These are phyloP conservation scores for Cosmorhoe ocellata DNA, from an alignment of 2,888 invertebrate genomes.

Conservation along the genomic window DNA sequence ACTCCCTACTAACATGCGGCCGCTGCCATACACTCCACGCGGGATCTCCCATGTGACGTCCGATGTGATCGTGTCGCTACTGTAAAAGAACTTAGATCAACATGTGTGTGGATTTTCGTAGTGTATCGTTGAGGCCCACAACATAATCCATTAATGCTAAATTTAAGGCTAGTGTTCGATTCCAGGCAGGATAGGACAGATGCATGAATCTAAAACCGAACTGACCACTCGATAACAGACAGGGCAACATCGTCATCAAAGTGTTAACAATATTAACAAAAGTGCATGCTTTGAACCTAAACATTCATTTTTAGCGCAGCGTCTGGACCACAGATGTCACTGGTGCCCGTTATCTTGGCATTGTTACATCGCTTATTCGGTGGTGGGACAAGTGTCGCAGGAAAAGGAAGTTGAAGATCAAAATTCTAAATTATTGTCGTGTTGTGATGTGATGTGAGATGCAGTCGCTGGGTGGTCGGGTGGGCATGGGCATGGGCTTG, in stretches of 20 bases:
- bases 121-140: conserved; percentile 64
- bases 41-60: conserved; percentile 36
- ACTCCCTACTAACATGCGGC: conserved; percentile 74
- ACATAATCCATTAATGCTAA: conserved; percentile 75
- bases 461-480: conserved; percentile 18
- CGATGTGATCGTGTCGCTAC: conserved; percentile 28
- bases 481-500: conserved; percentile 12
- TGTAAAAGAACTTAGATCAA: conserved; percentile 16
- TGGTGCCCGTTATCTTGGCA: conserved; percentile 29
- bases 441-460: conserved; percentile 21
- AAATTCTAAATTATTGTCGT: conserved; percentile 22
- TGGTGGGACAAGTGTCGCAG: conserved; percentile 33
- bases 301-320: conserved; percentile 44
- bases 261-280: conserved; percentile 69
- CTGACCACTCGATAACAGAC: conserved; percentile 37
- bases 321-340: conserved; percentile 34
- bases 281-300: conserved; percentile 62
- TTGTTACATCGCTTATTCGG: conserved; percentile 37
- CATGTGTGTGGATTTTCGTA: conserved; percentile 33
- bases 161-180: conserved; percentile 72
- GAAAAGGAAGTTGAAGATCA: conserved; percentile 24
- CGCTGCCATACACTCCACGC: conserved; percentile 56
- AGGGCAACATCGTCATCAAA: conserved; percentile 52
- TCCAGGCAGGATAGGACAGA: conserved; percentile 61
- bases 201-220: conserved; percentile 62